phyloP scores from a whole-genome alignment of 2,797 vertebrate species.

The Hipposideros larvatus region DNA sequence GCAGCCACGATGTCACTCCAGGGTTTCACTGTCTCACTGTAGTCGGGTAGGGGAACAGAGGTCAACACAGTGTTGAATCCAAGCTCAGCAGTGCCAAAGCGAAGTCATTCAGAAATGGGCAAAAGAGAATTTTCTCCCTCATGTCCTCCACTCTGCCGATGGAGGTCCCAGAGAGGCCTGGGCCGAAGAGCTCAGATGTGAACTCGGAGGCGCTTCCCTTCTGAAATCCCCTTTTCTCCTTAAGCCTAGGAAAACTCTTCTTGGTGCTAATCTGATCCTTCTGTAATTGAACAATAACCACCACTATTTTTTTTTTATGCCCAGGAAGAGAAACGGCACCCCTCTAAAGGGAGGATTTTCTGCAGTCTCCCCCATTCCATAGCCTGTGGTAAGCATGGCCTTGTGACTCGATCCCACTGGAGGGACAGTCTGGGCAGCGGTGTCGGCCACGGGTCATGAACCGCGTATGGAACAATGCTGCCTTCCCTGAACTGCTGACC shows the following conservation, averaged over 20 bases:
- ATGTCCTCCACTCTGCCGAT: background rate
- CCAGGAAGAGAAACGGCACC: background rate
- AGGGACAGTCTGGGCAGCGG: background rate
- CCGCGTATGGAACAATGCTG: background rate
- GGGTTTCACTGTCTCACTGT: background rate
- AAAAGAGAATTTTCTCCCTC: background rate
- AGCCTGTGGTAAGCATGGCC: background rate
- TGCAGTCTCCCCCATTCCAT: background rate
- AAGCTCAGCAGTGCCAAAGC: background rate
- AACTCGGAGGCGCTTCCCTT: background rate
- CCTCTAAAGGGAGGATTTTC: background rate
- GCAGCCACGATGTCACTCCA: background rate
- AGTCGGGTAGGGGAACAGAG: background rate
- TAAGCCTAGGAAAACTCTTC: background rate
- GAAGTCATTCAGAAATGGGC: background rate
- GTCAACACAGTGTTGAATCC: background rate
- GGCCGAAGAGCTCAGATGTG: background rate
- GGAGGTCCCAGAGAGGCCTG: background rate
- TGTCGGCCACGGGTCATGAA: background rate
- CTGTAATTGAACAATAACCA: background rate
- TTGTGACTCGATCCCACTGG: background rate
- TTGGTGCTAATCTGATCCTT: background rate
- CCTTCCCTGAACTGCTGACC: background rate
- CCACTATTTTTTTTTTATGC: background rate
- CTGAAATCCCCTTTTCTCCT: background rate